Conservation (phyloP, 2,888 invertebrate species). For the Ditula angustiorana region DNA sequence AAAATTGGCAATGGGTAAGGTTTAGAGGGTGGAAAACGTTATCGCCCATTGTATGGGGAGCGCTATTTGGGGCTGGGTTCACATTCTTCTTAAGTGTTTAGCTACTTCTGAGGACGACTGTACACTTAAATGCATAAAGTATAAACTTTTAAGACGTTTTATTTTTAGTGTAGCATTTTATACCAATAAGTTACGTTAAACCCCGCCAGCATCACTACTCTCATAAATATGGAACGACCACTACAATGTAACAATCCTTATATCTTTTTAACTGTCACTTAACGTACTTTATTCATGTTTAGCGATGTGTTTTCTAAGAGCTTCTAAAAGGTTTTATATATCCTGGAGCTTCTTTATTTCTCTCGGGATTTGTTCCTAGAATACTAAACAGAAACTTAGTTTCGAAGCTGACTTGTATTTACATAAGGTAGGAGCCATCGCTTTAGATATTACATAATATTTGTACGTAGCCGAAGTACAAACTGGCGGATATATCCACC, state of each 20-base stretch:
- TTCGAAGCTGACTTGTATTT: not conserved
- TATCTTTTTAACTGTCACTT: slow-evolving; percentile 21
- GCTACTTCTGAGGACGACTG: too few species aligned
- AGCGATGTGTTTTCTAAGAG: not conserved
- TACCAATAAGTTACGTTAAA: slow-evolving; percentile 4
- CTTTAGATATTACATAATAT: too few species aligned
- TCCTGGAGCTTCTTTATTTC: not conserved
- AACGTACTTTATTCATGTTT: slow-evolving; percentile 2
- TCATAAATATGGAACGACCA: slow-evolving; percentile 12
- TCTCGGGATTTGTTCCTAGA: not conserved
- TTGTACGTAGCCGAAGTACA: too few species aligned
- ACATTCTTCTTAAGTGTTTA: too few species aligned
- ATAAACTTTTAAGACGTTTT: not conserved
- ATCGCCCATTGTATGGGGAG: too few species aligned
- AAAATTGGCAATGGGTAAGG: too few species aligned
- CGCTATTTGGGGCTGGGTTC: too few species aligned
- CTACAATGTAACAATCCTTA: slow-evolving; percentile 23
- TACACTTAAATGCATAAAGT: too few species aligned
- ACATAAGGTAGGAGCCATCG: not conserved
- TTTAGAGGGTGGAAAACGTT: too few species aligned
- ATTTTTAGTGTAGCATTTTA: not conserved
- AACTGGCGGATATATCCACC: too few species aligned
- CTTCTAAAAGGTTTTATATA: not conserved
- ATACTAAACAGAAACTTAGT: not conserved
- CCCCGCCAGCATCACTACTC: not conserved